A percentile compares a stretch with the other conserved stretches of the same genome.
Evolutionary conservation across 2,888 invertebrate genomes (phyloP).

Genomic region (Calliopum simillimum): DNA sequence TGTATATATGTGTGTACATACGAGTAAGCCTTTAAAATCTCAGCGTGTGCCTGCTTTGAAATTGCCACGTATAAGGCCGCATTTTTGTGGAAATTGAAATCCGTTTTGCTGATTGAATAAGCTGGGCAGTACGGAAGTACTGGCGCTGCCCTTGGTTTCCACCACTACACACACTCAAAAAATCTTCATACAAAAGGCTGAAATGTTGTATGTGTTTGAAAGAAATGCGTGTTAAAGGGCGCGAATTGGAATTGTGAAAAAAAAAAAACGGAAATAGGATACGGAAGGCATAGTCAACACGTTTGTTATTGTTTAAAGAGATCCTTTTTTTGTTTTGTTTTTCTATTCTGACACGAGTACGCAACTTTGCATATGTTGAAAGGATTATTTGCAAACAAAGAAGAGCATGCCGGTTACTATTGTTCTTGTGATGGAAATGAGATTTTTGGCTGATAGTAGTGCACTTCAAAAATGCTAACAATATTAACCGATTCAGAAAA

Average conservation of each 20-base stretch:
- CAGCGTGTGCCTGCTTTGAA: not conserved
- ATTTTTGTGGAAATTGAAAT: too few species aligned
- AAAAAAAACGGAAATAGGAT: not conserved
- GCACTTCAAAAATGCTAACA: too few species aligned
- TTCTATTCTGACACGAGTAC: constrained; percentile 11
- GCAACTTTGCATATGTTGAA: constrained; percentile 28
- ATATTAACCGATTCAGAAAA: too few species aligned
- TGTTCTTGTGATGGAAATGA: too few species aligned
- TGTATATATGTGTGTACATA: constrained; percentile 24
- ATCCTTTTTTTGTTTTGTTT: too few species aligned
- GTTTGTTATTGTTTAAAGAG: constrained; percentile 12
- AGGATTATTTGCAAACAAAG: constrained; percentile 11
- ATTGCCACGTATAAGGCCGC: too few species aligned
- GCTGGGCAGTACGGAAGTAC: not conserved
- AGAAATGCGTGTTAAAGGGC: constrained; percentile 17
- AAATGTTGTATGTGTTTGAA: constrained; percentile 15
- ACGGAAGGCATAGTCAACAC: constrained; percentile 10
- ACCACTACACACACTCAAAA: constrained; percentile 16
- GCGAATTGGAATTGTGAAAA: constrained; percentile 16
- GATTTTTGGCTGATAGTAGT: too few species aligned
- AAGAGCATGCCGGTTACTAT: too few species aligned
- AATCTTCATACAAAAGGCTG: not conserved
- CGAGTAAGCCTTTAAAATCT: not conserved
- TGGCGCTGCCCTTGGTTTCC: not conserved
- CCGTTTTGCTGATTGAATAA: too few species aligned